These are phyloP conservation scores for Triplophysa rosa DNA, from an alignment of 2,113 vertebrate genomes.

Conservation along the genomic window DNA sequence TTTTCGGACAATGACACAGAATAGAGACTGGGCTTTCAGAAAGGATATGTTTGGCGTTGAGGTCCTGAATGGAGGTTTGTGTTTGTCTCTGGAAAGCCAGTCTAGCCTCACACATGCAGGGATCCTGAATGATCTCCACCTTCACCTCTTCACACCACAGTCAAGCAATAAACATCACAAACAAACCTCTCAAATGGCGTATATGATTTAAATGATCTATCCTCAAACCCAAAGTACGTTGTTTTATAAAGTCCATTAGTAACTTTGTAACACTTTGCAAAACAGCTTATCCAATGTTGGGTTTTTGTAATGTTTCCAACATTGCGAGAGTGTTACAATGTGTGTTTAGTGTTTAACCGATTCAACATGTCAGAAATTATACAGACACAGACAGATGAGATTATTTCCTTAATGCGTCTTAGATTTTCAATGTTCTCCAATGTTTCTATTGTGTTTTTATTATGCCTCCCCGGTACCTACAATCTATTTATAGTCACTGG, in stretches of 20 bases:
- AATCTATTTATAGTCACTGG: not conserved
- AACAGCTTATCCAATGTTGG: constrained; percentile 40
- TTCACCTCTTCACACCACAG: constrained; percentile 69
- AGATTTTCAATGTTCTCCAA: not conserved
- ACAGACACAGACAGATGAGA: constrained; percentile 46
- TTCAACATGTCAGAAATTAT: constrained; percentile 37
- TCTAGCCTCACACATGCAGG: constrained; percentile 86
- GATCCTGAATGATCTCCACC: constrained; percentile 75
- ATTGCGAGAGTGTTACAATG: constrained; percentile 53
- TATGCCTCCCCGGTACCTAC: not conserved
- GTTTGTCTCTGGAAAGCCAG: constrained; percentile 84
- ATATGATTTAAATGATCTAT: constrained; percentile 1
- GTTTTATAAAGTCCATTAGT: constrained; percentile 10
- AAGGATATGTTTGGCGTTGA: constrained; percentile 92
- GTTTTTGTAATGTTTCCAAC: constrained; percentile 15
- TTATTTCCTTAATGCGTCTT: not conserved
- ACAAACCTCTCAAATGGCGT: not conserved
- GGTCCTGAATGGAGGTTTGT: constrained; percentile 79
- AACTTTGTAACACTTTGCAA: constrained; percentile 44
- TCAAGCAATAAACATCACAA: constrained; percentile 58
- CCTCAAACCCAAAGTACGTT: constrained; percentile 22
- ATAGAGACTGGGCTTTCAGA: constrained; percentile 1
- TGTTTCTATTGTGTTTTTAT: too few relatives aligned
- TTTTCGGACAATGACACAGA: too few relatives aligned
- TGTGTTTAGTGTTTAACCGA: constrained; percentile 34